Conservation (phyloP, 1,140 invertebrate species). For the Lithobius niger region DNA sequence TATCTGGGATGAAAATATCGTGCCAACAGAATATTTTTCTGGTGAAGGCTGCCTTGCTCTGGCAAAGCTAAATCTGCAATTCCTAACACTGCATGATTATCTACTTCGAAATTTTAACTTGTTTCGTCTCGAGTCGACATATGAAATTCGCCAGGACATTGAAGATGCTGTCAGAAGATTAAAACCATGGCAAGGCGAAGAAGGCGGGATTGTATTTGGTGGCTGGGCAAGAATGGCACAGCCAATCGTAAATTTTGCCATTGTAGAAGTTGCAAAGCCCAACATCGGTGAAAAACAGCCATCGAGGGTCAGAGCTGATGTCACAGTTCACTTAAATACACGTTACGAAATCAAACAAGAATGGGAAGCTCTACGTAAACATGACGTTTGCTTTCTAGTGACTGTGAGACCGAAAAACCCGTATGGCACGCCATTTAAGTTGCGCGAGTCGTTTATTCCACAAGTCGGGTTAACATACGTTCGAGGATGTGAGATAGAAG, state of each 20-base stretch:
- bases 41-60: constrained; percentile 89
- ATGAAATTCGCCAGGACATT: constrained; percentile 97
- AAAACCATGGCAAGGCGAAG: constrained; percentile 85
- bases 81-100: constrained; percentile 97
- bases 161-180: constrained; percentile 89
- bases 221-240: constrained; percentile 99
- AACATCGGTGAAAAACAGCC: constrained; percentile 78
- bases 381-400: constrained; percentile 94
- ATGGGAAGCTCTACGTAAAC: constrained; percentile 91
- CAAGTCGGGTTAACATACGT: constrained; percentile 86
- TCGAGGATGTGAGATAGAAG: constrained; percentile 95
- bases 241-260: constrained; percentile 78
- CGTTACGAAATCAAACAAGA: constrained; percentile 83
- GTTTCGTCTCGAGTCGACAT: constrained; percentile 95
- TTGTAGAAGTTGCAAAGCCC: constrained; percentile 66
- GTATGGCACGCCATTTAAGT: constrained; percentile 70
- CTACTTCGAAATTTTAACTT: constrained; percentile 93
- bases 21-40: constrained; percentile 93
- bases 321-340: constrained; percentile 81
- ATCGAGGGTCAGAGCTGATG: constrained; percentile 82
- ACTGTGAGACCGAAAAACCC: constrained; percentile 70
- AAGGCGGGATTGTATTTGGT: constrained; percentile 74
- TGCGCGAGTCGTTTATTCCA: constrained; percentile 65
- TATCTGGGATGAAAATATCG: constrained; percentile 98
- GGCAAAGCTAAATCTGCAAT: constrained; percentile 96